Base-by-base conservation (phyloP, 2,113 vertebrate species). In the Scomber japonicus region DNA sequence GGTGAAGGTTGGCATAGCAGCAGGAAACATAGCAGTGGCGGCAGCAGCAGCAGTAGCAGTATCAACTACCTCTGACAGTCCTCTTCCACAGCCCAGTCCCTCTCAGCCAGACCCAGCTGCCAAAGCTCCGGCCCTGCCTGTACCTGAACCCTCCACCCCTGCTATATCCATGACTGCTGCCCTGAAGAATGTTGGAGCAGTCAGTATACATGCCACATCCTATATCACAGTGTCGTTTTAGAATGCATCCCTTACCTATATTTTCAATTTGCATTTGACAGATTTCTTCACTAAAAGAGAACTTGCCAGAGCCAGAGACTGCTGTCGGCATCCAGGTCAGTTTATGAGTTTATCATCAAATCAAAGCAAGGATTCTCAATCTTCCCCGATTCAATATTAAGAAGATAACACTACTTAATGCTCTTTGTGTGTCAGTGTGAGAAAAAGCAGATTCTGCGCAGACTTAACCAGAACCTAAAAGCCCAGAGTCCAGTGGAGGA, bases 151-250 rank as follows among this genome's bases (percentile, higher is more conserved):
- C 65, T 55, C 80, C 75, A 84, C 80, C 70, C 94, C 95, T 14
- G 93, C 93, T 61, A 97, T 99, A 90, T 98, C 98, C 79, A 96
- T 99, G 95, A 97, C 98, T 16, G 97, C 96, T 63, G 98, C 98
- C 62, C 93, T 99, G 92, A 97, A 97, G 93, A 97, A 98, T 78
- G 97, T 99, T 53, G 96, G 97, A 71, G 94, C 94, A 86, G 97
- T 99, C 95, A 92, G 97, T 97, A 66, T 56, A 74, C 13, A 7
- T 70, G 10, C 71, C 19, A 51, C 50, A 61, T 19, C 8, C 1
- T 50, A 17, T 0, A 0, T n/a, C 16, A 40, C 15, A 27, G 30
- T 45, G 1, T 45, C 65, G 1, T 60, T 21, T 11, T 3, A 48
- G 7, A 17, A 31, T 70, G 11, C 62, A 5, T 44, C 21, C 5